These are phyloP conservation scores for Antigone vipio DNA, from an alignment of 2,113 vertebrate species.

Conservation along the genomic window DNA sequence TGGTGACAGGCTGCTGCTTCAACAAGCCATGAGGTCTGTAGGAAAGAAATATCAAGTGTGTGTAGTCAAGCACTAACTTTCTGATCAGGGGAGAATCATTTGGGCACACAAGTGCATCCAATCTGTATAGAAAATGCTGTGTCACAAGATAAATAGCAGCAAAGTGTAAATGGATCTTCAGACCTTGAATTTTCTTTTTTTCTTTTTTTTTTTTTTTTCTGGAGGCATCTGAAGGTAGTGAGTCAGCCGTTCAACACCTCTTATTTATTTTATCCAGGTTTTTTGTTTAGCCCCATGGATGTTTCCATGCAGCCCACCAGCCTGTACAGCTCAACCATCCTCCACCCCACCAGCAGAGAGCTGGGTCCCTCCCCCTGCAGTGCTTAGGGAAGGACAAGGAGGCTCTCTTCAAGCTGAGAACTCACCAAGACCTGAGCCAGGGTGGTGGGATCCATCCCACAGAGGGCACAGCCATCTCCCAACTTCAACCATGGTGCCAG, in stretches of 20 bases:
- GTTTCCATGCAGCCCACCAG: neutral
- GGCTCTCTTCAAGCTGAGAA: neutral
- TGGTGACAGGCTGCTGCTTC: neutral
- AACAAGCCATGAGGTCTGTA: rapidly evolving
- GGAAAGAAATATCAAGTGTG: neutral
- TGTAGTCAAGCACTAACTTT: neutral
- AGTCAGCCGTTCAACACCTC: neutral
- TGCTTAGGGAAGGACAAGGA: neutral
- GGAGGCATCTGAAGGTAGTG: neutral
- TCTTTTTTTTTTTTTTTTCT: neutral
- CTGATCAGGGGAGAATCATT: neutral
- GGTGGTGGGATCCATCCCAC: neutral
- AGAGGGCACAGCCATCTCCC: neutral
- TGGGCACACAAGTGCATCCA: neutral
- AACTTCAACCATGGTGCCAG: rapidly evolving
- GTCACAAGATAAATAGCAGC: neutral
- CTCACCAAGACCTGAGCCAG: neutral
- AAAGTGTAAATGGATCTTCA: neutral
- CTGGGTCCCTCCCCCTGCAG: neutral
- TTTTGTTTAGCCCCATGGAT: neutral
- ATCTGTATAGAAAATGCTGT: neutral
- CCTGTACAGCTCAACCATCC: neutral
- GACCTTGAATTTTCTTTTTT: neutral
- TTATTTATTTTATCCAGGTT: neutral
- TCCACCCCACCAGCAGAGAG: neutral